Base-by-base conservation (phyloP, 2,888 invertebrate genomes). In the Glaucopsyche alexis region DNA sequence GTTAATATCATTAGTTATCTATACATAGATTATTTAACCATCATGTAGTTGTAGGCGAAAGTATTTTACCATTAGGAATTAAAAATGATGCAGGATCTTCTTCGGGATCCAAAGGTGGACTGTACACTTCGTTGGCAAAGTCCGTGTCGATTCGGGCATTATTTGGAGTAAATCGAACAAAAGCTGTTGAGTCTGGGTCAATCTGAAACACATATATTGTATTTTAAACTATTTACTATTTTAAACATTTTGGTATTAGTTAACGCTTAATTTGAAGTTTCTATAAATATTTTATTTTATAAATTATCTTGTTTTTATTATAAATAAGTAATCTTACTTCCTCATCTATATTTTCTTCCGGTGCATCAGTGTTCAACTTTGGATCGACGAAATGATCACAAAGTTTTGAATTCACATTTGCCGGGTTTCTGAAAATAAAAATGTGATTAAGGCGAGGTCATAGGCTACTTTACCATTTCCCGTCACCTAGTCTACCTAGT, bases 41-140 rank as follows among this genome's bases (percentile, higher is more conserved):
- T 29, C 4, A 2, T 29, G 29, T 29, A 29, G 29, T 29, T 29
- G 29, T 29, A 29, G 29, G 29, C 29, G 29, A 29, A 29, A 29
- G 29, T 29, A 29, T 67, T 71, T 49, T 78, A 91, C 91, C 89
- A 86, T 89, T 86, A 14, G 84, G 77, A 75, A 80, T 74, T 29
- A 89, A 76, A 75, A 84, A 88, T 69, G 86, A 81, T 71, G 85
- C 80, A 9, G 86, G 85, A 74, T 90, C 88, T 76, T 93, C 93
- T 60, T 91, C 92, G 72, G 94, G 93, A 67, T 90, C 86, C 75
- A 94, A 81, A 73, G 96, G 95, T 40, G 97, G 97, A 84, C 94
- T 96, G 84, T 96, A 97, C 16, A 96, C 94, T 88, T 97, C 96
- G 81, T 97, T 96, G n/a, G 97, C 96, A 83, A 95, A 97, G 78